Evolutionary conservation across 2,797 vertebrate species (phyloP), one percentile per base, ranked within the genome.

Genomic region (Ara ararauna): DNA sequence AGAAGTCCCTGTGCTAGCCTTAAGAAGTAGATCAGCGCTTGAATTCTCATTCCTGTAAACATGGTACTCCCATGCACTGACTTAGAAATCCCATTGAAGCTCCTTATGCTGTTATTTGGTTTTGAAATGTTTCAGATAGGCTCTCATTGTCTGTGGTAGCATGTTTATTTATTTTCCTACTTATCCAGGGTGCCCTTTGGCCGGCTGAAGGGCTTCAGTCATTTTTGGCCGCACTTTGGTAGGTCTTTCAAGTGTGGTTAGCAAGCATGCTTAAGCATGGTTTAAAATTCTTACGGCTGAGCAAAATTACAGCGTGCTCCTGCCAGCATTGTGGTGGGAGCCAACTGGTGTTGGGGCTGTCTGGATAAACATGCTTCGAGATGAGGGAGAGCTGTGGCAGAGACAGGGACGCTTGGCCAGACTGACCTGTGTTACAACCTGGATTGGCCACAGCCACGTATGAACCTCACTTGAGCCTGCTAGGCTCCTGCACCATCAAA

Each of bases 261-360:
- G 48, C 65, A 85, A 84, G 79, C 60, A 34, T 79, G 77, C 88
- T 96, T 87, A 89, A 90, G 80, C 84, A 87, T 0, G 13, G 74
- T 79, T 94, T 94, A 94, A 95, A 90, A 93, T 92, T 85, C 56
- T 79, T 94, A 92, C 0, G 22, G 51, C 74, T 82, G 94, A 89
- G 48, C 60, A 85, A 80, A 87, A 92, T 92, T 73, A 71, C 51
- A 76, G 48, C 1, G 0, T 0, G 0, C 45, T 90, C 58, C n/a
- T 93, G 85, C 91, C 90, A 92, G 86, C 34, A 4, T 76, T 70
- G 40, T 71, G 40, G 42, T 92, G 47, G 71, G 71, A 96, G 74
- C 79, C 84, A 87, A 11, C 42, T 67, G 83, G 61, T 95, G 80
- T 93, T 2, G 11, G 38, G 62, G n/a, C 34, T 0, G 0, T 85